Evolutionary conservation across 2,797 vertebrate genomes (phyloP).

Genomic region (Psittacula derbiana): DNA sequence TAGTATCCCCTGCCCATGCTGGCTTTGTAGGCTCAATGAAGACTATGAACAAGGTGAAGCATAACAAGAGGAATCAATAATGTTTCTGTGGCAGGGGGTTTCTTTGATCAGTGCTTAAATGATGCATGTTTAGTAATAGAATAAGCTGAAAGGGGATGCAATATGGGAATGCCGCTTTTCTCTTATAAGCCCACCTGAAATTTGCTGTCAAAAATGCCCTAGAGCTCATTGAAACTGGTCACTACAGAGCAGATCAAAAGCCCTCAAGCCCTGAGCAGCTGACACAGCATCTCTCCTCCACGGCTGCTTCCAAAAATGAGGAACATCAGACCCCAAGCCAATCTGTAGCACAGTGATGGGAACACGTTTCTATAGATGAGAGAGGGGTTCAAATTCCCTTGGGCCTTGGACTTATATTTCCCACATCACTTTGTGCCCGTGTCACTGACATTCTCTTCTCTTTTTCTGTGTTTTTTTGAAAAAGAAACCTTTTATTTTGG

Average conservation of each 20-base stretch:
- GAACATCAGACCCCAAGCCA: not conserved
- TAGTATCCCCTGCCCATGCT: not conserved
- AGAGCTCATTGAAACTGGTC: not conserved
- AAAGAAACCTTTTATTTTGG: not conserved
- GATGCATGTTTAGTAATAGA: not conserved
- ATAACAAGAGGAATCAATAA: not conserved
- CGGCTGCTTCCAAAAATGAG: not conserved
- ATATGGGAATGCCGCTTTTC: not conserved
- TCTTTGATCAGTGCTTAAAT: conserved; percentile 10
- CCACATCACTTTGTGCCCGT: not conserved
- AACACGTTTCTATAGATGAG: not conserved
- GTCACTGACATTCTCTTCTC: not conserved
- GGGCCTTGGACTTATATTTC: not conserved
- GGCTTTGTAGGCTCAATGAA: not conserved
- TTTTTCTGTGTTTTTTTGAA: not conserved
- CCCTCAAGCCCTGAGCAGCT: not conserved
- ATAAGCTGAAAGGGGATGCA: not conserved
- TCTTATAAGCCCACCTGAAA: not conserved
- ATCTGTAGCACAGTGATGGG: not conserved
- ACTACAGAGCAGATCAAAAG: not conserved
- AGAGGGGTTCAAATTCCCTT: not conserved
- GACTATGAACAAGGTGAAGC: not conserved
- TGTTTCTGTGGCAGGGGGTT: not conserved
- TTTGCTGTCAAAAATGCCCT: not conserved
- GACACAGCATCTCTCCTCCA: not conserved